Conservation (phyloP, 1,140 invertebrate genomes). For the Eciton burchellii region DNA sequence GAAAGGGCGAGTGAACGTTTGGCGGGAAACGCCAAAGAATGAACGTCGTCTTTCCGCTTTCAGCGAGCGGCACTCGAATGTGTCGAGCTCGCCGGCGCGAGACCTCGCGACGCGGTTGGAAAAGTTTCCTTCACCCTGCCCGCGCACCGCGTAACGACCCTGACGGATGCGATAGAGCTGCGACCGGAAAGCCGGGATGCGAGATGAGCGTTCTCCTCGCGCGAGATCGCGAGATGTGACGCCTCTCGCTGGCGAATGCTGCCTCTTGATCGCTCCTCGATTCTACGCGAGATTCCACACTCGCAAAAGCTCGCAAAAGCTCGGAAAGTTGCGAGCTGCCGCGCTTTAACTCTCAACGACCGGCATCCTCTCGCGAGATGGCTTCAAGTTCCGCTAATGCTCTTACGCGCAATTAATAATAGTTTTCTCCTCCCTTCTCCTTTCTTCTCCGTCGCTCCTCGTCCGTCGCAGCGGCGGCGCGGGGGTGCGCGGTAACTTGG, state of each 20-base stretch:
- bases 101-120: conserved; percentile 50
- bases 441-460: too few species aligned
- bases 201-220: too few species aligned
- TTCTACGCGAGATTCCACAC: conserved; percentile 36
- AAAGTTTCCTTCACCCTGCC: conserved; percentile 29
- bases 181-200: too few species aligned
- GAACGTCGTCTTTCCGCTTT: too few species aligned
- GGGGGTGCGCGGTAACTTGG: too few species aligned
- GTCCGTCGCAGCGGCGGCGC: too few species aligned
- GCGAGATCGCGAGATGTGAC: too few species aligned
- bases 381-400: neutral
- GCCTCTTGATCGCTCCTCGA: conserved; percentile 47
- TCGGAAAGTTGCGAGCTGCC: conserved; percentile 26
- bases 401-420: neutral
- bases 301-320: conserved; percentile 40
- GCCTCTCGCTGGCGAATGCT: conserved; percentile 26
- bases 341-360: neutral
- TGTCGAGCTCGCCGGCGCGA: conserved; percentile 38
- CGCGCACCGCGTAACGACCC: too few species aligned
- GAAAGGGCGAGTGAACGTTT: too few species aligned
- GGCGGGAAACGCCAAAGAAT: too few species aligned
- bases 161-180: conserved; percentile 66
- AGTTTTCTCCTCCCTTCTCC: neutral
- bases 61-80: conserved; percentile 30
- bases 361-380: neutral